Percentiles rank a stretch among this genome's conserved stretches.
These are phyloP conservation scores for Tipula vernalis DNA, from an alignment of 2,888 invertebrate species.

Conservation along the genomic window DNA sequence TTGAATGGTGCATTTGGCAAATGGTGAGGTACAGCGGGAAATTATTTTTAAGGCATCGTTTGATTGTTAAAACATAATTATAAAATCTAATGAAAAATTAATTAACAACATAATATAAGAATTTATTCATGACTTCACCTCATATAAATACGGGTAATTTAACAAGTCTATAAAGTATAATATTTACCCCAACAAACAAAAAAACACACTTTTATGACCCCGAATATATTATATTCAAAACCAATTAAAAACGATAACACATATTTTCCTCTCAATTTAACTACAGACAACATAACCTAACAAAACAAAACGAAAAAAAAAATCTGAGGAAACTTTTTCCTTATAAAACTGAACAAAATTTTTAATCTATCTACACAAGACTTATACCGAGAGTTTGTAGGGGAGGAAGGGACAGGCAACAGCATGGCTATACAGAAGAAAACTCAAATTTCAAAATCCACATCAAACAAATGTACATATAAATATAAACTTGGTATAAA, in stretches of 20 bases:
- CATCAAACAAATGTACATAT: not conserved
- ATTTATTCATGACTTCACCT: too few species aligned
- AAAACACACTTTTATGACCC: not conserved
- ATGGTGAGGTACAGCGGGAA: too few species aligned
- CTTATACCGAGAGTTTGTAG: not conserved
- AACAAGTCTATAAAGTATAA: not conserved
- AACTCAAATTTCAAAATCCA: slow-evolving; percentile 4
- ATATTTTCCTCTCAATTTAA: slow-evolving; percentile 4
- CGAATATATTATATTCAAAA: not conserved
- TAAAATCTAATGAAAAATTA: too few species aligned
- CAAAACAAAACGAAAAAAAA: not conserved
- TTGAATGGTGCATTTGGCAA: too few species aligned
- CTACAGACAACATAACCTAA: not conserved
- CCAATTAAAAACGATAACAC: not conserved
- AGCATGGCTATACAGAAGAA: not conserved
- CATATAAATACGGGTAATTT: not conserved
- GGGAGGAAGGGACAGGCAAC: not conserved
- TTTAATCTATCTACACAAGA: not conserved
- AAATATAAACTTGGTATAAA: not conserved
- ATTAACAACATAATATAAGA: too few species aligned
- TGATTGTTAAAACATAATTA: too few species aligned
- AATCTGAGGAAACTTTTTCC: not conserved
- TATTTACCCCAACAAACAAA: not conserved
- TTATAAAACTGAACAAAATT: not conserved
- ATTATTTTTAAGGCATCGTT: too few species aligned